These are phyloP conservation scores for Gymnoscopelus microlampas DNA, from an alignment of 2,797 vertebrate genomes.

Conservation along the genomic window DNA sequence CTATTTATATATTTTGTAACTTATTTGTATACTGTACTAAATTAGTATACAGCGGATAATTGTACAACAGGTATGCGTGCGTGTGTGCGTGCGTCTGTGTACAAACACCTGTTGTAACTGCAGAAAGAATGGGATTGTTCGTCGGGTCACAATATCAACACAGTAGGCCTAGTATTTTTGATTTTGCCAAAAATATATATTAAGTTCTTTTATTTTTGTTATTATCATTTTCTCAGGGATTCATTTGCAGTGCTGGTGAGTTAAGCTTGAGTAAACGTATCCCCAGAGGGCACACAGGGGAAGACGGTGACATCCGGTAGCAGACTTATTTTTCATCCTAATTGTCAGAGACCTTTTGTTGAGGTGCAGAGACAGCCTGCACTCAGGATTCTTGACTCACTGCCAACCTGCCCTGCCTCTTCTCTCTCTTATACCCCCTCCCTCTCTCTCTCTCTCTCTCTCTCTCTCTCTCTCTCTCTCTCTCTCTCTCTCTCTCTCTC, in stretches of 20 bases:
- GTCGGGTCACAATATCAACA: no score
- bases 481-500: constrained; percentile 68
- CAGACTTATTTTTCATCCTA: constrained; percentile 60
- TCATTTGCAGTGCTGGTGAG: constrained; percentile 18
- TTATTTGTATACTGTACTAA: no score
- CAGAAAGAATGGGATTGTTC: no score
- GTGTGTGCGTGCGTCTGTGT: no score
- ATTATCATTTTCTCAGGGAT: neutral
- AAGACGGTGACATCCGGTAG: constrained; percentile 39
- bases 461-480: constrained; percentile 12
- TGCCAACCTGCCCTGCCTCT: constrained; percentile 80
- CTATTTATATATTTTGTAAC: no score
- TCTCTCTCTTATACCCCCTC: constrained; percentile 62
- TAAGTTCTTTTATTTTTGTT: no score
- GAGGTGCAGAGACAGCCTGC: constrained; percentile 77
- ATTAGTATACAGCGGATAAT: no score
- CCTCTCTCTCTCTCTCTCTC: constrained; percentile 15
- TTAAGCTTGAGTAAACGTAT: constrained; percentile 18
- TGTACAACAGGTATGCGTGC: no score
- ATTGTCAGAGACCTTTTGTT: constrained; percentile 76
- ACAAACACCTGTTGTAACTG: no score
- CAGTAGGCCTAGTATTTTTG: no score
- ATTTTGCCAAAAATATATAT: no score
- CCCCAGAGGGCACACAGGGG: constrained; percentile 26
- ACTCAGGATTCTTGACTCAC: constrained; percentile 86